Conservation (phyloP, 2,113 vertebrate species). For the Toxostoma redivivum region DNA sequence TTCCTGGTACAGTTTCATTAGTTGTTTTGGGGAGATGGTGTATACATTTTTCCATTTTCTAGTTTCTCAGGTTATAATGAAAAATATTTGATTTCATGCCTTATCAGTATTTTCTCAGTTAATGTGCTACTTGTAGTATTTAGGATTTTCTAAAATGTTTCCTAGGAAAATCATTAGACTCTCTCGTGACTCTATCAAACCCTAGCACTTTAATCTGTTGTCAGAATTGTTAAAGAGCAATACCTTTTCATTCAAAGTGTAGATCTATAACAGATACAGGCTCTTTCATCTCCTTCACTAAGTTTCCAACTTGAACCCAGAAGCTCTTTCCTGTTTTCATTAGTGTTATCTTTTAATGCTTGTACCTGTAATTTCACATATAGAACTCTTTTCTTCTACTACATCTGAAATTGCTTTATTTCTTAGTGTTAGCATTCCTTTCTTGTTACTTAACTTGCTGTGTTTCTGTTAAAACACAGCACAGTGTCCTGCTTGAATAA, state of each 20-base stretch:
- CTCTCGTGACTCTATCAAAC: background rate
- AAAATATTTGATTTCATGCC: background rate
- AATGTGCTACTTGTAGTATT: background rate
- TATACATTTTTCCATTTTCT: background rate
- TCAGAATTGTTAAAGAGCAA: background rate
- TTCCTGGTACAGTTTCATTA: fast-evolving
- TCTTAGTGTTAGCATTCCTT: background rate
- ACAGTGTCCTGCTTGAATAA: background rate
- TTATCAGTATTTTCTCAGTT: background rate
- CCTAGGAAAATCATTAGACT: background rate
- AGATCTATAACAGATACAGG: background rate
- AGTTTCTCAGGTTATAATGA: background rate
- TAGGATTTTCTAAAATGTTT: background rate
- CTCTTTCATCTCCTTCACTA: background rate
- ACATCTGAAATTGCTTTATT: background rate
- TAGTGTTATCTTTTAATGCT: background rate
- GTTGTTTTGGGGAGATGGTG: background rate
- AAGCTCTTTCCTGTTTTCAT: background rate
- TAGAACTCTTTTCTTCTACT: background rate
- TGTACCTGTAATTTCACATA: background rate
- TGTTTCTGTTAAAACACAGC: background rate
- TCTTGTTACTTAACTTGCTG: background rate
- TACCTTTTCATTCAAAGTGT: background rate
- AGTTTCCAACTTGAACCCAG: background rate
- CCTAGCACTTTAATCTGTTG: background rate